phyloP scores from a whole-genome alignment of 2,797 vertebrate genomes.

The Thalassophryne amazonica region DNA sequence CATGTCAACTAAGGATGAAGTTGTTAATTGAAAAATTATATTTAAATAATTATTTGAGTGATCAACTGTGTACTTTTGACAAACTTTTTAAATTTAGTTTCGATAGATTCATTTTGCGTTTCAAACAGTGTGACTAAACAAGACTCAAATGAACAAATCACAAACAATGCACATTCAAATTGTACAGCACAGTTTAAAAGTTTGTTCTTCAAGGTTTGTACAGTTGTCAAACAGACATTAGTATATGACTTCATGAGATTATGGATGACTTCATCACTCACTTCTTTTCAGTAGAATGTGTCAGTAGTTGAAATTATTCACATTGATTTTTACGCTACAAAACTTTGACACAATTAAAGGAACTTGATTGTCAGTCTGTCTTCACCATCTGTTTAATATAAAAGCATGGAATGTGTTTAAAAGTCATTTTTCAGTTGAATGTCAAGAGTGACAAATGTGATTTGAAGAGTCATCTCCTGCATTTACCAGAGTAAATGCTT shows the following conservation, averaged over 20 bases:
- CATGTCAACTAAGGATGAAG: no score
- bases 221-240: no score
- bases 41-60: no score
- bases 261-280: slow-evolving; percentile 2
- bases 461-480: slow-evolving; percentile 54
- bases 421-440: slow-evolving; percentile 45
- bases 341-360: slow-evolving; percentile 22
- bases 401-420: slow-evolving; percentile 27
- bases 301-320: slow-evolving; percentile 9
- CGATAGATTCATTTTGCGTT: no score
- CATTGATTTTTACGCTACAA: slow-evolving; percentile 16
- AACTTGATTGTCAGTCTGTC: slow-evolving; percentile 28
- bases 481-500: slow-evolving; percentile 40
- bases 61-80: no score
- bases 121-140: no score
- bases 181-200: no score
- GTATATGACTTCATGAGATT: not conserved
- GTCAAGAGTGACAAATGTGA: slow-evolving; percentile 69
- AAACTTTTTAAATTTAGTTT: no score
- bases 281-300: slow-evolving; percentile 9
- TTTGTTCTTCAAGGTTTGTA: no score
- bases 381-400: slow-evolving; percentile 35
- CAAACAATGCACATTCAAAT: no score
- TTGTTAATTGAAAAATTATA: no score
- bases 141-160: no score